Conservation (phyloP, 2,797 vertebrate species). For the Lepilemur ruficaudatus region DNA sequence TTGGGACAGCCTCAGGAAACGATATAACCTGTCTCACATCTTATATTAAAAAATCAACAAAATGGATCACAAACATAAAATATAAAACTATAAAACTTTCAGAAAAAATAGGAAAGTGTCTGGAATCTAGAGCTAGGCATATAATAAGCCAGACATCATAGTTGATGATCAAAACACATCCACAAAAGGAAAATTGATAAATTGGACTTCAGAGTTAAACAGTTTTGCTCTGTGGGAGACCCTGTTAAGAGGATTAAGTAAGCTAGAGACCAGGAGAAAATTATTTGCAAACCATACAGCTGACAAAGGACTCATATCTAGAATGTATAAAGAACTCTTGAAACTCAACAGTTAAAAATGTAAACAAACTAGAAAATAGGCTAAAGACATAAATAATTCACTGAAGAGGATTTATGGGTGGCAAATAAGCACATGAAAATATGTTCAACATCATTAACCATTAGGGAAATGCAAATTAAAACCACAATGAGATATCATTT, state of each 20-base stretch:
- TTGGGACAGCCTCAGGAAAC: neutral
- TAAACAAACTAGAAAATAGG: neutral
- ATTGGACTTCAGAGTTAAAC: neutral
- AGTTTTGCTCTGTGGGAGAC: neutral
- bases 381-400: constrained; percentile 32
- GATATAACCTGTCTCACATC: neutral
- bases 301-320: neutral
- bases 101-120: neutral
- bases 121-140: constrained; percentile 23
- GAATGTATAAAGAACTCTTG: neutral
- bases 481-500: neutral
- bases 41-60: neutral
- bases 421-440: constrained; percentile 36
- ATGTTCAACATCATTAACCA: constrained; percentile 14
- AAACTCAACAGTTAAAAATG: constrained; percentile 12
- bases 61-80: neutral
- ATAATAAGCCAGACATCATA: neutral
- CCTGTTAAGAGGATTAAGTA: neutral
- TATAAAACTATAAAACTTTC: neutral
- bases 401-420: neutral
- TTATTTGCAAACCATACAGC: neutral
- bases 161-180: neutral
- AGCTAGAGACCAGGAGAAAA: neutral
- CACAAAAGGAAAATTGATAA: neutral
- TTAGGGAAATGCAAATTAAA: constrained; percentile 47